Evolutionary conservation across 2,113 vertebrate species (phyloP).

Genomic region (Rhynchopsitta pachyrhyncha): DNA sequence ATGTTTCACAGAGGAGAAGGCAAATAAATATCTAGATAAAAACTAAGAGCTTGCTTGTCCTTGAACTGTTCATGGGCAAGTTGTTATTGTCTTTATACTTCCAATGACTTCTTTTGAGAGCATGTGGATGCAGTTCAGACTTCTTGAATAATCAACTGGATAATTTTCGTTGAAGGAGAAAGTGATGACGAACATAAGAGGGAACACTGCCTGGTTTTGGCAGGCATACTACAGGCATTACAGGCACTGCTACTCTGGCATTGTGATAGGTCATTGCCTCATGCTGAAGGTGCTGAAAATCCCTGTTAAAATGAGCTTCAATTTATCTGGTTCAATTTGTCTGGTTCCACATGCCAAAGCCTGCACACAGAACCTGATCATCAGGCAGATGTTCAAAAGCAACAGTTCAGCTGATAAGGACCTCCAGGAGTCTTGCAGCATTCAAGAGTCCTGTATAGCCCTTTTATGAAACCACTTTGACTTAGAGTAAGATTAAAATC

Average conservation of each 20-base stretch:
- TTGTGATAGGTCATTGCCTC: not conserved
- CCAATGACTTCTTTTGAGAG: not conserved
- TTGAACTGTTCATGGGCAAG: not conserved
- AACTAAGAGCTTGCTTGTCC: not conserved
- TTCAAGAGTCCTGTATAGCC: not conserved
- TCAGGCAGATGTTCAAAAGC: not conserved
- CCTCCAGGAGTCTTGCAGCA: not conserved
- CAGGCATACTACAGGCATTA: rapidly evolving
- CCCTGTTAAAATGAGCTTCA: not conserved
- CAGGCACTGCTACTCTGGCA: not conserved
- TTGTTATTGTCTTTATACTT: not conserved
- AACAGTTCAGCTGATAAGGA: not conserved
- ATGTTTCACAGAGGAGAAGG: not conserved
- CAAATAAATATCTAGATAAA: not conserved
- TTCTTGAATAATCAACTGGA: not conserved
- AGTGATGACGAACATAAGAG: not conserved
- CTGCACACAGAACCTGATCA: not conserved
- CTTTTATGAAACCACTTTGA: not conserved
- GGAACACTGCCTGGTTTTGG: not conserved
- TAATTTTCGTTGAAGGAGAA: not conserved
- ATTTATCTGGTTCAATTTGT: not conserved
- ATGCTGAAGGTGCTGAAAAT: not conserved
- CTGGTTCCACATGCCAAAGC: not conserved
- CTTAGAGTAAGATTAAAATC: not conserved
- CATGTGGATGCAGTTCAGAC: not conserved